Evolutionary conservation across 2,113 vertebrate species (phyloP).

Genomic region (Corvus cornix): DNA sequence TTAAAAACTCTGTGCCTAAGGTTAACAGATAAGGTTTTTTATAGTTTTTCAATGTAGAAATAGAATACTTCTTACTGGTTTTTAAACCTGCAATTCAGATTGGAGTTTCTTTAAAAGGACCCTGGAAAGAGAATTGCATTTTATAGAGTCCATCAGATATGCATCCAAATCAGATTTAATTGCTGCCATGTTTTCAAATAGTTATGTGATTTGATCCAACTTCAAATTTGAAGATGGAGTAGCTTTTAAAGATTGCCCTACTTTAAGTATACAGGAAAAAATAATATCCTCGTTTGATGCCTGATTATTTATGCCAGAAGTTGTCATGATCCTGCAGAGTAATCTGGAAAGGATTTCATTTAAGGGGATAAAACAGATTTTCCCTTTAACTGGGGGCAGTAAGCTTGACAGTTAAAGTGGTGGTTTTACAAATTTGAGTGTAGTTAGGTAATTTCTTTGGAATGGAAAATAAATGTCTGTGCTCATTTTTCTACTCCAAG

Average conservation of each 20-base stretch:
- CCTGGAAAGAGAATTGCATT: not conserved
- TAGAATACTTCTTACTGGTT: not conserved
- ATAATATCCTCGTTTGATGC: not conserved
- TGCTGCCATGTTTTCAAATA: not conserved
- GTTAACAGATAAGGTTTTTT: not conserved
- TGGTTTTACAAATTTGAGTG: not conserved
- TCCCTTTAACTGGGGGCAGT: not conserved
- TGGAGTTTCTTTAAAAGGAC: not conserved
- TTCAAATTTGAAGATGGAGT: slow-evolving; percentile 1
- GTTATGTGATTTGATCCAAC: not conserved
- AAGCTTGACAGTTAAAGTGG: slow-evolving; percentile 19
- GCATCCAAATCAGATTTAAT: not conserved
- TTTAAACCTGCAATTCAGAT: not conserved
- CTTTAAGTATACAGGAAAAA: not conserved
- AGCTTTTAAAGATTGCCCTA: slow-evolving; percentile 30
- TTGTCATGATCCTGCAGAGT: slow-evolving; percentile 29
- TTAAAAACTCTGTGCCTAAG: not conserved
- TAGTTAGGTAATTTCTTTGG: not conserved
- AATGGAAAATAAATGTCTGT: not conserved
- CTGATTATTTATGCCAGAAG: slow-evolving; percentile 28
- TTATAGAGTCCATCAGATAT: not conserved
- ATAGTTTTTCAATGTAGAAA: not conserved
- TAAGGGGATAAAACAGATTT: slow-evolving; percentile 19
- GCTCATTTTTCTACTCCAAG: not conserved
- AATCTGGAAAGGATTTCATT: slow-evolving; percentile 58